These are phyloP conservation scores for Bombus waltoni DNA, from an alignment of 1,140 invertebrate genomes.

Conservation along the genomic window DNA sequence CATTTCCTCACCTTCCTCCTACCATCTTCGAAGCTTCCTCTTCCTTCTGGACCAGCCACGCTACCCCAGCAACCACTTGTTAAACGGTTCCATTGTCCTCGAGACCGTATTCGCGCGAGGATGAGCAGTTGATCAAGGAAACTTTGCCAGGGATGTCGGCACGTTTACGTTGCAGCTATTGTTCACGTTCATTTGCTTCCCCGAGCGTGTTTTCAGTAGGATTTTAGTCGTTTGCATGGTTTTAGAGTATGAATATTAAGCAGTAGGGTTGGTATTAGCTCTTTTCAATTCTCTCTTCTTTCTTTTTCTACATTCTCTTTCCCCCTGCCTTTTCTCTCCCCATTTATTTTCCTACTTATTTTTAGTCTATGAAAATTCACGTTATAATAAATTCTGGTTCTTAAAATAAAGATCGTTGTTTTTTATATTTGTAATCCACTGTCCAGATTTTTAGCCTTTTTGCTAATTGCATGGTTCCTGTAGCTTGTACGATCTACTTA, in stretches of 20 bases:
- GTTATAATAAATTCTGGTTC: not conserved
- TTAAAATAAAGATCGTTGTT: not conserved
- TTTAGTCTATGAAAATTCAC: not conserved
- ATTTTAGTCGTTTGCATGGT: not conserved
- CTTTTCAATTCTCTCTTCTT: not conserved
- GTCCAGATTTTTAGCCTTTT: not conserved
- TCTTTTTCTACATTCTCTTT: not conserved
- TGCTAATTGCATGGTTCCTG: too few species aligned
- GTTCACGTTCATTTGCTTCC: not conserved
- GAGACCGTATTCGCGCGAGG: constrained; percentile 4
- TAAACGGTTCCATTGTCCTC: constrained; percentile 56
- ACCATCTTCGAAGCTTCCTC: constrained; percentile 53
- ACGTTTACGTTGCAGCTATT: not conserved
- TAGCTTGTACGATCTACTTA: too few species aligned
- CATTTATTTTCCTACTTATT: not conserved
- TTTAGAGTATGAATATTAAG: too few species aligned
- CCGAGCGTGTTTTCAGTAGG: not conserved
- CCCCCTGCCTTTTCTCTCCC: not conserved
- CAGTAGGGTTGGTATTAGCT: not conserved
- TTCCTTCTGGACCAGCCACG: constrained; percentile 42
- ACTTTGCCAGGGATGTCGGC: constrained; percentile 1
- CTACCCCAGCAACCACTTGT: constrained; percentile 58
- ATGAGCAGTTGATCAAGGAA: constrained; percentile 33
- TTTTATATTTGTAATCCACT: not conserved
- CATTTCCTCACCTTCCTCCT: constrained; percentile 62